Conservation (phyloP, 2,888 invertebrate species). For the Patella caerulea region DNA sequence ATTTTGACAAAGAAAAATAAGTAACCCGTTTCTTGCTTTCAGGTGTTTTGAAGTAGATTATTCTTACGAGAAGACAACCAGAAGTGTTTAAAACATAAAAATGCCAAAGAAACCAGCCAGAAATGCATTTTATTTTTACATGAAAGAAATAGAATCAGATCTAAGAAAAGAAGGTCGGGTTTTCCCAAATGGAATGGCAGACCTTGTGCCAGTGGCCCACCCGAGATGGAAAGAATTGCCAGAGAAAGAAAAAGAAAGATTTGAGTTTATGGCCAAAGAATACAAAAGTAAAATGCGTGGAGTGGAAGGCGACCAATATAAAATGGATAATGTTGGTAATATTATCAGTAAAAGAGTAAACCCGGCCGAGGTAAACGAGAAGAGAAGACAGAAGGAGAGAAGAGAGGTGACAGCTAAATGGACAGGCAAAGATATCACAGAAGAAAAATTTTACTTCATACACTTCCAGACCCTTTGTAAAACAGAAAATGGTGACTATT, state of each 20-base stretch:
- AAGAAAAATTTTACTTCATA: conserved; percentile 56
- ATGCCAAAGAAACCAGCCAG: conserved; percentile 58
- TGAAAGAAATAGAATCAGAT: conserved; percentile 57
- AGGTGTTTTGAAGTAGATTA: too few relatives aligned
- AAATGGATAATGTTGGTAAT: conserved; percentile 49
- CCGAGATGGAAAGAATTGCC: conserved; percentile 58
- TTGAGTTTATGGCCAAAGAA: conserved; percentile 53
- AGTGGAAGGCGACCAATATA: conserved; percentile 45
- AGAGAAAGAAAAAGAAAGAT: conserved; percentile 51
- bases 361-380: conserved; percentile 38
- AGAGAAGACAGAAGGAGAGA: conserved; percentile 39
- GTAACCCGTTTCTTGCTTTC: too few relatives aligned
- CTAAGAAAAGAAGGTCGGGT: conserved; percentile 53
- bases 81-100: conserved; percentile 9
- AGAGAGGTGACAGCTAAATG: conserved; percentile 42
- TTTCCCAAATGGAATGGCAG: conserved; percentile 59
- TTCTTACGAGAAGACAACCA: too few relatives aligned
- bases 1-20: too few relatives aligned
- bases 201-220: conserved; percentile 58
- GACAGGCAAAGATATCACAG: conserved; percentile 49
- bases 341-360: conserved; percentile 51
- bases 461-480: conserved; percentile 60
- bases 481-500: conserved; percentile 51
- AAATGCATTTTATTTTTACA: conserved; percentile 62
- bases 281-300: conserved; percentile 52